Percentiles rank a stretch among this genome's conserved stretches.
Evolutionary conservation across 2,113 vertebrate species (phyloP).

Genomic region (Menidia beryllina): DNA sequence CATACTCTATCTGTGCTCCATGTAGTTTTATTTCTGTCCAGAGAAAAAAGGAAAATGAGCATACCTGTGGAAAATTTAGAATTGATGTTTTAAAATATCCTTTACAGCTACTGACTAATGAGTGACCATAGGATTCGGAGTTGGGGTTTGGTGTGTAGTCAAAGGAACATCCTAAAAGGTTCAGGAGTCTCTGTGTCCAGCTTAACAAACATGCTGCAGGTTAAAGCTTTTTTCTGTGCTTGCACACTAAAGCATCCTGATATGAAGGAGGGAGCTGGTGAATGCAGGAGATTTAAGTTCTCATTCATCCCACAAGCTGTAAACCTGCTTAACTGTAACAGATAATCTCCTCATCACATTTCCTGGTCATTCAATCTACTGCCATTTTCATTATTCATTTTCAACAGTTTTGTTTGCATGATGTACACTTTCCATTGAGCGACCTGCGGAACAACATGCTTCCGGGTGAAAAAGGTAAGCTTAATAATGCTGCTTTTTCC

Average conservation of each 20-base stretch:
- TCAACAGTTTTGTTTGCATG: constrained; percentile 18
- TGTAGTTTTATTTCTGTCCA: not conserved
- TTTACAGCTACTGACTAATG: not conserved
- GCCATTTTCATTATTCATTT: constrained; percentile 35
- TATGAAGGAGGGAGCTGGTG: constrained; percentile 32
- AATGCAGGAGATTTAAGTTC: constrained; percentile 47
- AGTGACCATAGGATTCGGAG: not conserved
- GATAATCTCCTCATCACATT: constrained; percentile 63
- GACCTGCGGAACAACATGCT: not conserved
- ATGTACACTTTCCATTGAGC: constrained; percentile 18
- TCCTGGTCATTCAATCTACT: constrained; percentile 48
- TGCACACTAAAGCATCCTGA: not conserved
- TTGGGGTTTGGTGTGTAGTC: no score
- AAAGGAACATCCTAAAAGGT: not conserved
- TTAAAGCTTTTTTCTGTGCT: not conserved
- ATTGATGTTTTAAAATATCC: no score
- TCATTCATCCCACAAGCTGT: constrained; percentile 43
- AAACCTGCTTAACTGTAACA: constrained; percentile 59
- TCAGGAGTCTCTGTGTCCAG: not conserved
- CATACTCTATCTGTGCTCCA: not conserved
- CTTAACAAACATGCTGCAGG: not conserved
- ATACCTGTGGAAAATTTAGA: not conserved
- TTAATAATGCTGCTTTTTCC: not conserved
- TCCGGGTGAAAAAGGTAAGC: not conserved
- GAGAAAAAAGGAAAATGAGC: not conserved